phyloP scores from a whole-genome alignment of 2,113 vertebrate genomes.

The Pygoscelis adeliae region DNA sequence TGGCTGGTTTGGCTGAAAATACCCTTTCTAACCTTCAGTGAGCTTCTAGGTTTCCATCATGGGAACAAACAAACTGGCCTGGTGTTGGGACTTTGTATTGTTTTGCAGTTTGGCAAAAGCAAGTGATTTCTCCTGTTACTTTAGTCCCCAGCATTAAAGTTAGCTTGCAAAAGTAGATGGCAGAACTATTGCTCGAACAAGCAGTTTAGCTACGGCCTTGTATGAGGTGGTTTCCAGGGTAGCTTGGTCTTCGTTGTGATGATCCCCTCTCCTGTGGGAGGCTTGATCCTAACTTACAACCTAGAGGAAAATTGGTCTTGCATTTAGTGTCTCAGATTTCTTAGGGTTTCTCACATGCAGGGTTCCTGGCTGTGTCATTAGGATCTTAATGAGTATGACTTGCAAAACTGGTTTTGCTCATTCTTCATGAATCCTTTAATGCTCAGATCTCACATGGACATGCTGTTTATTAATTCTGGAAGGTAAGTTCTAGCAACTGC shows the following conservation, averaged over 20 bases:
- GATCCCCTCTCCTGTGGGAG: not conserved
- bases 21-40: not conserved
- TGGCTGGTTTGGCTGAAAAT: not conserved
- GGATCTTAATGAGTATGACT: not conserved
- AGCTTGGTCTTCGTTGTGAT: not conserved
- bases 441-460: not conserved
- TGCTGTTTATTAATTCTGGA: not conserved
- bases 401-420: constrained; percentile 24
- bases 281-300: not conserved
- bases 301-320: not conserved
- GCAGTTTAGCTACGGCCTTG: not conserved
- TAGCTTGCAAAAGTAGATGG: not conserved
- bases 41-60: not conserved
- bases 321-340: not conserved
- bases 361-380: not conserved
- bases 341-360: not conserved
- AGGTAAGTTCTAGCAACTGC: not conserved
- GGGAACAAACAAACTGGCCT: not conserved
- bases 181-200: not conserved
- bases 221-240: not conserved
- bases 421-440: not conserved
- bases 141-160: not conserved
- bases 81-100: not conserved
- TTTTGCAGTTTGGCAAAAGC: not conserved
- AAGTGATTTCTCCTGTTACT: not conserved